Conservation (phyloP, 1,140 invertebrate species). For the Leucophenga varia region DNA sequence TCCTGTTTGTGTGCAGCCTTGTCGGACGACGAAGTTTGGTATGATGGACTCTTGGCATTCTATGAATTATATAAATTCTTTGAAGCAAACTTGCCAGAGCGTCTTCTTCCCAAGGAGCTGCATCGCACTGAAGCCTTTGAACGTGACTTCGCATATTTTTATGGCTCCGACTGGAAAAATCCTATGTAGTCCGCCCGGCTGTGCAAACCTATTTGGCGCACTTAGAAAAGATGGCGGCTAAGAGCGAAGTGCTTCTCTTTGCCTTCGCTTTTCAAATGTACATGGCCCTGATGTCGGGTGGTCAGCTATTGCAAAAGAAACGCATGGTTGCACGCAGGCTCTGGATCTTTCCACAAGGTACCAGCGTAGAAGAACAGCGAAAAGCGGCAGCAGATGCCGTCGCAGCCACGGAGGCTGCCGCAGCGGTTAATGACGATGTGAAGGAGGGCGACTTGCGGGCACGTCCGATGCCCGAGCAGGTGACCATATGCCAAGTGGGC, state of each 20-base stretch:
- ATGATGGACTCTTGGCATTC: constrained; percentile 76
- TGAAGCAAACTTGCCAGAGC: constrained; percentile 60
- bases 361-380: constrained; percentile 36
- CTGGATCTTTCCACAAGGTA: constrained; percentile 43
- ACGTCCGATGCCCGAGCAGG: constrained; percentile 43
- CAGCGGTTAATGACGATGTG: too few relatives aligned
- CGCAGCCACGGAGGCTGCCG: constrained; percentile 18
- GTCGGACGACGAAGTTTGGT: constrained; percentile 75
- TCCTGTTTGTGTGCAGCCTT: too few relatives aligned
- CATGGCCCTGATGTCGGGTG: constrained; percentile 77
- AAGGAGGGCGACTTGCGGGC: constrained; percentile 35
- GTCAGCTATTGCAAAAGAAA: constrained; percentile 76
- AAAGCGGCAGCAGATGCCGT: constrained; percentile 29
- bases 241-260: constrained; percentile 68
- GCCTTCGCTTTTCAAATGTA: constrained; percentile 82
- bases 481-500: constrained; percentile 44
- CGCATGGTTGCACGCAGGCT: constrained; percentile 63
- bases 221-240: constrained; percentile 66
- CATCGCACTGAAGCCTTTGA: constrained; percentile 71
- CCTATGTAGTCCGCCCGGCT: constrained; percentile 61
- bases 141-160: constrained; percentile 69
- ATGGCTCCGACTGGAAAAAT: constrained; percentile 69
- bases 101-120: constrained; percentile 57
- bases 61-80: constrained; percentile 78
- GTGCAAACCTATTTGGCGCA: constrained; percentile 70